Conservation (phyloP, 1,140 invertebrate species). For the Palaemon carinicauda region DNA sequence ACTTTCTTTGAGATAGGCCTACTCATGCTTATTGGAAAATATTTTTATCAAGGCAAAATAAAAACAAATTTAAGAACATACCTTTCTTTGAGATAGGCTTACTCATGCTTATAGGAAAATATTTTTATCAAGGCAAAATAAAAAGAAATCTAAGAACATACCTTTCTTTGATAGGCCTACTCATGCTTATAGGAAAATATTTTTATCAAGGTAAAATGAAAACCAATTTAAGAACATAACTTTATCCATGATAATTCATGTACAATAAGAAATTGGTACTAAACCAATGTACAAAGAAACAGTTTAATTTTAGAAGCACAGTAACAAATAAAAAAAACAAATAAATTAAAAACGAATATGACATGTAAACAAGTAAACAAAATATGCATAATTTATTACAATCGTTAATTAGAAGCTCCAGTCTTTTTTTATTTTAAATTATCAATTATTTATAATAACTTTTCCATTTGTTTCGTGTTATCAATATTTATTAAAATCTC, state of each 20-base stretch:
- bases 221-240: not conserved
- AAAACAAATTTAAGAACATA: no score
- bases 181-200: no score
- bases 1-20: no score
- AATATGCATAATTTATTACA: not conserved
- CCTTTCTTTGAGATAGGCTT: no score
- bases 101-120: no score
- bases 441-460: not conserved
- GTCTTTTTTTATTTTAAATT: not conserved
- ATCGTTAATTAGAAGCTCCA: not conserved
- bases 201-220: not conserved
- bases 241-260: constrained; percentile 7
- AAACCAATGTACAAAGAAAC: not conserved
- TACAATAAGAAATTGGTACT: not conserved
- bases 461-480: no score
- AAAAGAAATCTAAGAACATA: no score
- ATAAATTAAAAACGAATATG: not conserved
- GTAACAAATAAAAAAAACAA: not conserved
- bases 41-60: no score
- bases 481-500: no score
- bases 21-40: no score
- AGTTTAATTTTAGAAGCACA: not conserved
- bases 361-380: not conserved
- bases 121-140: no score
- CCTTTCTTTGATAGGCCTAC: no score